Evolutionary conservation across 2,797 vertebrate species (phyloP).

Genomic region (Diceros bicornis): DNA sequence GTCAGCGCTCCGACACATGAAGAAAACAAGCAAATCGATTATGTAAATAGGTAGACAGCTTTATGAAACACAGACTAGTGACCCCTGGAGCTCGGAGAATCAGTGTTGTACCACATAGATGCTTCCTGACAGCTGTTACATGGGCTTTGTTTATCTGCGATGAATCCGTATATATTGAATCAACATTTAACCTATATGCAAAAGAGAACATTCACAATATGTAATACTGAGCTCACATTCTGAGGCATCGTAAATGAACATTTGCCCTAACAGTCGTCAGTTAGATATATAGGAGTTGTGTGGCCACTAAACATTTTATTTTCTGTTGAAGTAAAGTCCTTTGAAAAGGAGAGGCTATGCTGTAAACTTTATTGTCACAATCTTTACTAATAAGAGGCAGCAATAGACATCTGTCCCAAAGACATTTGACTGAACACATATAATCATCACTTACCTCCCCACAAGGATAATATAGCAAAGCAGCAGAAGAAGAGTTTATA

Average conservation of each 20-base stretch:
- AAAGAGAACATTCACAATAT: neutral
- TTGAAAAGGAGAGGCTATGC: slow-evolving; percentile 54
- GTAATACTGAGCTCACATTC: neutral
- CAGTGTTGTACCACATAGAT: neutral
- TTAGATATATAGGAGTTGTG: neutral
- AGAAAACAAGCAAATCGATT: slow-evolving; percentile 47
- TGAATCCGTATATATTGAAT: neutral
- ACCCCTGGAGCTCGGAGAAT: neutral
- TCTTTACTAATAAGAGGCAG: slow-evolving; percentile 63
- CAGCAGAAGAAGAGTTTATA: neutral
- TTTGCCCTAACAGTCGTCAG: slow-evolving; percentile 37
- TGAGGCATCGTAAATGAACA: neutral
- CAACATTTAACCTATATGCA: neutral
- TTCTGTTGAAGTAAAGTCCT: slow-evolving; percentile 71
- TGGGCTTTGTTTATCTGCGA: slow-evolving; percentile 17
- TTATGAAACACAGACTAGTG: slow-evolving; percentile 41
- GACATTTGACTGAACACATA: slow-evolving; percentile 44
- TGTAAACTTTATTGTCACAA: slow-evolving; percentile 30
- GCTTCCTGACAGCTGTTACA: slow-evolving; percentile 1
- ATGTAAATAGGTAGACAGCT: slow-evolving; percentile 31
- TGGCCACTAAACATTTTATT: slow-evolving; percentile 15
- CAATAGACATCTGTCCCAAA: slow-evolving; percentile 16
- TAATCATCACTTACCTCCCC: neutral
- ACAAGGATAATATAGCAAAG: slow-evolving; percentile 1
- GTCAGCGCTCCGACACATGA: neutral